Base-by-base conservation (phyloP, 2,113 vertebrate genomes). In the Percopsis transmontana region DNA sequence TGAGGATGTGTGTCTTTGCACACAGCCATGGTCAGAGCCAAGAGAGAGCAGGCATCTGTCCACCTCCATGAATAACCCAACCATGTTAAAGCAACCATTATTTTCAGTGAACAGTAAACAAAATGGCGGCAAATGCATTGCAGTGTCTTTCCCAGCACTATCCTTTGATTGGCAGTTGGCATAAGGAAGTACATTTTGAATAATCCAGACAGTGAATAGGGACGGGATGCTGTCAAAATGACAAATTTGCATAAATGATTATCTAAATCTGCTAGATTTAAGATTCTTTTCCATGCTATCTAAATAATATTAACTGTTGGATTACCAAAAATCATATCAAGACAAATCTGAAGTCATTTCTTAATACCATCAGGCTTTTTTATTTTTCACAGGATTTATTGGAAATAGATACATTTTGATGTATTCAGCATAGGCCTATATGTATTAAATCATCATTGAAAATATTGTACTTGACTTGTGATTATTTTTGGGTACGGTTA, bases 11-110 rank as follows among this genome's bases (percentile, higher is more conserved):
- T 72, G 62, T 68, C 63, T 73, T 58, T 78, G 71, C 70, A 58
- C 64, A 39, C 15, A 48, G 66, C 33, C 15, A 39, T 66, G 66
- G 64, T 58, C 73, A 68, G 76, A 68, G 79, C 75, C 79, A 83
- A 80, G 72, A 80, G 68, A 84, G 62, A 79, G 40, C 66, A 77
- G 85, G 81, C 76, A 80, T 76, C 59, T 38, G 70, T 74, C 68
- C 68, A 81, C 72, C 63, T 86, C 60, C 68, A 59, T 68, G 41
- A 68, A 41, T 48, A 0, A 38, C 57, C 27, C 54, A 52, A 44
- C 39, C 20, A 16, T 51, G 39, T 44, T 12, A 5, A 40, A 19
- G 40, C 16, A 33, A 70, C 58, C 33, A 50, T n/a, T 72, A 67
- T 64, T 44, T 51, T 79, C 59, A 62, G 5, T 12, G 57, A 18